phyloP scores from a whole-genome alignment of 1,140 invertebrate species.

The Hirudo medicinalis region DNA sequence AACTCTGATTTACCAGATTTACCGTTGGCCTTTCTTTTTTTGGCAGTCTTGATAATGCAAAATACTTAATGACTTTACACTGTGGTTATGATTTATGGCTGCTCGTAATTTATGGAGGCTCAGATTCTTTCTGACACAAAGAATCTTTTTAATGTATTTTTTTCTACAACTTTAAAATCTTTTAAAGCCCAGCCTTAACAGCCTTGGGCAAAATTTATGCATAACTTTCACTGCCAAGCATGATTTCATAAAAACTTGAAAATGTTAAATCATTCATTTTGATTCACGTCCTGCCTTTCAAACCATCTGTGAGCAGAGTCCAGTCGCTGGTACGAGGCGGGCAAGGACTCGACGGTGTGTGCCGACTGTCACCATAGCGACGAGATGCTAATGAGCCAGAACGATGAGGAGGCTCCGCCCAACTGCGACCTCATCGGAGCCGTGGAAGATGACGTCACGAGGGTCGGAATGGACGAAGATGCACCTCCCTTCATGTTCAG shows the following conservation, averaged over 20 bases:
- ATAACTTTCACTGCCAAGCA: too few species aligned
- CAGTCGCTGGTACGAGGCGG: conserved; percentile 61
- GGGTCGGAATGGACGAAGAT: conserved; percentile 23
- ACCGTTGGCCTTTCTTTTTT: background rate
- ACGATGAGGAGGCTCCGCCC: conserved; percentile 28
- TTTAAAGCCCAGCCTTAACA: too few species aligned
- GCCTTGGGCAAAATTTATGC: too few species aligned
- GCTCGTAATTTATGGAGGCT: too few species aligned
- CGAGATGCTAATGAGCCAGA: conserved; percentile 28
- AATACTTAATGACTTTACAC: background rate
- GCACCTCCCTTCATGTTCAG: conserved; percentile 54
- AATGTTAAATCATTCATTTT: too few species aligned
- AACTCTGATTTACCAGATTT: background rate
- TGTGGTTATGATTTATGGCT: too few species aligned
- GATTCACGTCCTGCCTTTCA: conserved; percentile 16
- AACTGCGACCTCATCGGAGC: background rate
- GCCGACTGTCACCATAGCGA: conserved; percentile 71
- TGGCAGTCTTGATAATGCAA: background rate
- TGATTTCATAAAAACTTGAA: too few species aligned
- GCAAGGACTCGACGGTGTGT: conserved; percentile 65
- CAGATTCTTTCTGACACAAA: too few species aligned
- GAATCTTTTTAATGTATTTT: too few species aligned
- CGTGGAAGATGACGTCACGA: conserved; percentile 14
- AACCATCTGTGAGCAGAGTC: conserved; percentile 50
- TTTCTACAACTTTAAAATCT: too few species aligned